phyloP scores from a whole-genome alignment of 2,113 vertebrate genomes.

The Mormoops blainvillei region DNA sequence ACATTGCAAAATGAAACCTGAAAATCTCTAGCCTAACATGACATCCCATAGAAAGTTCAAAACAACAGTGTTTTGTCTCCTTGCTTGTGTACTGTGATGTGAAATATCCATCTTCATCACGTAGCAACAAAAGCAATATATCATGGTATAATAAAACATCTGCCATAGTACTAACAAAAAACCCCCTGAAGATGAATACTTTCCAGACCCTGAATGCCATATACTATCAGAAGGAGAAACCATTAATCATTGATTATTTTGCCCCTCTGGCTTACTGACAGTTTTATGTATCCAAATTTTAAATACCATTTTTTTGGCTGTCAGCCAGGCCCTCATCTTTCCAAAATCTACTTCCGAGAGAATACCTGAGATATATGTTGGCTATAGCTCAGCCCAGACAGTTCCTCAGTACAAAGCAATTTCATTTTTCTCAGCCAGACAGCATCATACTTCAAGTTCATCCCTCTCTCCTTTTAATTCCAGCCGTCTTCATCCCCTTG shows the following conservation, averaged over 20 bases:
- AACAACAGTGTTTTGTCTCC: not conserved
- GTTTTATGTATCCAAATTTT: constrained; percentile 5
- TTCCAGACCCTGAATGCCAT: not conserved
- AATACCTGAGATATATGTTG: not conserved
- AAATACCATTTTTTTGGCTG: not conserved
- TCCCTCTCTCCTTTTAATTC: not conserved
- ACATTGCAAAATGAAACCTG: not conserved
- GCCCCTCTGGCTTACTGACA: not conserved
- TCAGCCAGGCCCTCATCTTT: not conserved
- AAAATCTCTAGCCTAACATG: not conserved
- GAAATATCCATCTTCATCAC: not conserved
- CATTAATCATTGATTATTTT: constrained; percentile 38
- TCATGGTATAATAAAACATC: not conserved
- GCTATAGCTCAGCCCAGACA: not conserved
- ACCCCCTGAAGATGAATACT: not conserved
- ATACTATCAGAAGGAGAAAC: not conserved
- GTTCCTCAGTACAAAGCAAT: not conserved
- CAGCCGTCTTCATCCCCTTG: not conserved
- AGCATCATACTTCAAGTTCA: not conserved
- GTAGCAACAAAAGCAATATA: not conserved
- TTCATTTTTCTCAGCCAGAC: not conserved
- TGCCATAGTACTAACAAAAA: not conserved
- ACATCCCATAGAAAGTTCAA: not conserved
- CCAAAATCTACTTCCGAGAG: not conserved
- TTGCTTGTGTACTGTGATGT: not conserved